Base-by-base conservation (phyloP, 2,888 invertebrate genomes). In the Pegoplata infirma region DNA sequence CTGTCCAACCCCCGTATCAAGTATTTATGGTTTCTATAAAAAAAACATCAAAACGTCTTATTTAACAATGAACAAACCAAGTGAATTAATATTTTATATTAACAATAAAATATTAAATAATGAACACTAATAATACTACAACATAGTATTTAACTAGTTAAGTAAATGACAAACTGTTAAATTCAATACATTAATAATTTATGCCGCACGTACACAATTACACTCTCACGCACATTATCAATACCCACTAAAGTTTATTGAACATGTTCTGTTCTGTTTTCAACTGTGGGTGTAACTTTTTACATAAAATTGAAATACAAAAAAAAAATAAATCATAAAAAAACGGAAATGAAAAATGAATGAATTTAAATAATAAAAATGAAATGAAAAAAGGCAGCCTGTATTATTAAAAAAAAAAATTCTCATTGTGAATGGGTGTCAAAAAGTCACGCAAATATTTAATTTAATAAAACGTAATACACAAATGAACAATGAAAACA, bases 361-460 rank as follows among this genome's bases (percentile, higher is more conserved):
- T 63, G 67, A 77, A 77, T 73, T 66, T 73, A 61, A 77, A 77
- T 73, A 77, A 77, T 68, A 61, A 73, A 68, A 74, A 25, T 32
- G 40, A 5, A 8, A 40, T n/a, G 17, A 5, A 23, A 67, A 73
- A 56, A 74, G 55, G 61, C 67, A 63, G n/a, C n/a, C n/a, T n/a
- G 47, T 63, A 49, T 61, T 66, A 66, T 14, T 58, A 56, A 66
- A 71, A 51, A 28, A n/a, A n/a, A n/a, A 68, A 71, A 64, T 32
- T 51, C 36, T 64, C 44, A 32, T 59, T 76, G 17, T 61, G 51
- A 72, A 46, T 76, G 72, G 55, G 72, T 76, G 76, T 72, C 76
- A 72, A 71, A 61, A 76, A 76, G 72, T 72, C 76, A 76, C 72
- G 76, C 72, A 72, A 76, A 76, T 72, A 72, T 76, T 76, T 76